Evolutionary conservation across 2,113 vertebrate genomes (phyloP).

Genomic region (Riparia riparia): DNA sequence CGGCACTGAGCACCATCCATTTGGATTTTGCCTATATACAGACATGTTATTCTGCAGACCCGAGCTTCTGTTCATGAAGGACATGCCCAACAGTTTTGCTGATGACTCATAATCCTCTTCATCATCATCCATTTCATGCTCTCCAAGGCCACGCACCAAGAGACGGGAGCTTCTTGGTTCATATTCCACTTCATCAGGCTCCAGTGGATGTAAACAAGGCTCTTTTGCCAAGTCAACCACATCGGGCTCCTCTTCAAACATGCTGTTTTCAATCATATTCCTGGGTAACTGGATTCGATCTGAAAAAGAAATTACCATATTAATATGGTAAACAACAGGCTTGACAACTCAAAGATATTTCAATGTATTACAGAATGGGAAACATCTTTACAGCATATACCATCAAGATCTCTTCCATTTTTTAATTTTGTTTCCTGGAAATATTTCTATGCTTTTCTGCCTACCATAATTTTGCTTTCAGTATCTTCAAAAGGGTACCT

Average conservation of each 20-base stretch:
- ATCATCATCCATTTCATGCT: slow-evolving; percentile 93
- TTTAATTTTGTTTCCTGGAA: not conserved
- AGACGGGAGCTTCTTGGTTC: slow-evolving; percentile 93
- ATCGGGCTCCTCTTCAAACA: slow-evolving; percentile 98
- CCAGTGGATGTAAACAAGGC: slow-evolving; percentile 88
- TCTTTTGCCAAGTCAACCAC: slow-evolving; percentile 96
- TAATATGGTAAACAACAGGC: not conserved
- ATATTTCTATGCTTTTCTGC: not conserved
- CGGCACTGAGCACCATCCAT: slow-evolving; percentile 79
- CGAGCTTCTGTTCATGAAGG: slow-evolving; percentile 96
- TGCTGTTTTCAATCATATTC: slow-evolving; percentile 99
- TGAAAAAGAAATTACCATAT: slow-evolving; percentile 56
- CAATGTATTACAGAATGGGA: not conserved
- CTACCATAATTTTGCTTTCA: not conserved
- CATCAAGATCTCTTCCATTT: not conserved
- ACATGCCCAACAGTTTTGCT: slow-evolving; percentile 94
- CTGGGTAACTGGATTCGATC: slow-evolving; percentile 88
- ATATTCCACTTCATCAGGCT: slow-evolving; percentile 91
- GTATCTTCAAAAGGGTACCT: not conserved
- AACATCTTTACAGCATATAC: not conserved
- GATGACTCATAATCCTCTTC: slow-evolving; percentile 97
- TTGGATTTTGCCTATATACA: slow-evolving; percentile 80
- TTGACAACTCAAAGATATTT: not conserved
- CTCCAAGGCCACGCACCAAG: slow-evolving; percentile 92
- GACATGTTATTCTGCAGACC: slow-evolving; percentile 78